These are phyloP conservation scores for Buceros bicornis DNA, from an alignment of 2,797 vertebrate species.

Conservation along the genomic window DNA sequence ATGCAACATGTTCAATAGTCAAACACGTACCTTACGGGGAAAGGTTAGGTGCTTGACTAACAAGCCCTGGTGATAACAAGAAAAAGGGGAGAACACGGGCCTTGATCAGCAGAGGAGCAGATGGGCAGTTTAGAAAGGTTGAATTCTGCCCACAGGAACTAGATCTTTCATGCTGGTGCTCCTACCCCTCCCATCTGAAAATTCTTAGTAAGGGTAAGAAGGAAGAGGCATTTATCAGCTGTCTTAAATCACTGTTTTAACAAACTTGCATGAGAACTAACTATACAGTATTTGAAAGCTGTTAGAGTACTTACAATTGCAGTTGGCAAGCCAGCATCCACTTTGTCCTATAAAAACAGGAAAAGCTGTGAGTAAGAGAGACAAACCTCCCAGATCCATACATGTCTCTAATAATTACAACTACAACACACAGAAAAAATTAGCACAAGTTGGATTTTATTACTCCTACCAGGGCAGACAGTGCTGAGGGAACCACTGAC, in stretches of 20 bases:
- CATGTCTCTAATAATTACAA: background rate
- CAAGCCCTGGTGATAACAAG: background rate
- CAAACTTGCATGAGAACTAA: background rate
- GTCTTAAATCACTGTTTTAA: background rate
- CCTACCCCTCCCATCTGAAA: background rate
- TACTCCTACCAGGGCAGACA: background rate
- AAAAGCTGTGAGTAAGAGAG: background rate
- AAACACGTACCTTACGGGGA: background rate
- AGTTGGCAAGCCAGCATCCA: constrained; percentile 96
- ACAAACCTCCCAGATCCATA: background rate
- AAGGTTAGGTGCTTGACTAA: background rate
- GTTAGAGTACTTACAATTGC: constrained; percentile 89
- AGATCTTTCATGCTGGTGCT: background rate
- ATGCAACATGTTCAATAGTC: background rate
- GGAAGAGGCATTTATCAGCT: background rate
- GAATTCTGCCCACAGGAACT: background rate
- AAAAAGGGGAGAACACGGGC: background rate
- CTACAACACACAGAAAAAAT: background rate
- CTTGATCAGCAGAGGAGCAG: background rate
- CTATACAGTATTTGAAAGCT: background rate
- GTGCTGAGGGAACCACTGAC: background rate
- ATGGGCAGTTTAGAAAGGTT: background rate
- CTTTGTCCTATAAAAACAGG: constrained; percentile 89
- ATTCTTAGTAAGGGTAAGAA: background rate
- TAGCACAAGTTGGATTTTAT: background rate